Evolutionary conservation across 2,113 vertebrate species (phyloP).

Genomic region (Mobula hypostoma): DNA sequence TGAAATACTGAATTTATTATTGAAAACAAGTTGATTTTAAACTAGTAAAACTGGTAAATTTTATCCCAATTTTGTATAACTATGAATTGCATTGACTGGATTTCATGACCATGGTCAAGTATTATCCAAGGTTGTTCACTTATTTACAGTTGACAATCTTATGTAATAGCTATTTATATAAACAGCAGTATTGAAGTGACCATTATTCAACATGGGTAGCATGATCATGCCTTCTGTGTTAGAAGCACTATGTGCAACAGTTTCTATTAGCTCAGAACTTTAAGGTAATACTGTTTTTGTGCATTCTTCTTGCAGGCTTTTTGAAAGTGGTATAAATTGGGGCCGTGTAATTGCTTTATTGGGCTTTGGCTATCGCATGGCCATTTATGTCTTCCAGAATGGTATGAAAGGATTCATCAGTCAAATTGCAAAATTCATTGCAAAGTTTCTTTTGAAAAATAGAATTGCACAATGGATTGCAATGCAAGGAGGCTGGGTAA

Average conservation of each 20-base stretch:
- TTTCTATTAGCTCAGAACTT: background rate
- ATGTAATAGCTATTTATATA: too few species aligned
- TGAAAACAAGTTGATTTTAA: background rate
- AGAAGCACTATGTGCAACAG: background rate
- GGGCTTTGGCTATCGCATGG: constrained; percentile 68
- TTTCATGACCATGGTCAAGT: background rate
- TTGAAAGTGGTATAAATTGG: constrained; percentile 68
- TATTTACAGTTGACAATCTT: background rate
- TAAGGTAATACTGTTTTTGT: background rate
- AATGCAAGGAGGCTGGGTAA: constrained; percentile 70
- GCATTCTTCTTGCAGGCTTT: constrained; percentile 53
- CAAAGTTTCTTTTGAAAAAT: constrained; percentile 52
- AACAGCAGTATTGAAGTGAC: background rate
- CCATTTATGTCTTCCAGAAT: constrained; percentile 60
- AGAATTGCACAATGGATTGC: constrained; percentile 65
- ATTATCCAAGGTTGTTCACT: background rate
- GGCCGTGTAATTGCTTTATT: constrained; percentile 67
- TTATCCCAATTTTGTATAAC: background rate
- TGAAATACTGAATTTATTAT: too few species aligned
- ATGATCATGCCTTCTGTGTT: background rate
- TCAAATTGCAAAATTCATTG: constrained; percentile 51
- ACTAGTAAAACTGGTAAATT: background rate
- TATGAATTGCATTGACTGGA: background rate
- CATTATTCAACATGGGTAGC: background rate
- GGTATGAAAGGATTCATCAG: constrained; percentile 59